A percentile compares a stretch with the other conserved stretches of the same genome.
Conservation (phyloP, 2,797 vertebrate species). For the Setipinna tenuifilis region DNA sequence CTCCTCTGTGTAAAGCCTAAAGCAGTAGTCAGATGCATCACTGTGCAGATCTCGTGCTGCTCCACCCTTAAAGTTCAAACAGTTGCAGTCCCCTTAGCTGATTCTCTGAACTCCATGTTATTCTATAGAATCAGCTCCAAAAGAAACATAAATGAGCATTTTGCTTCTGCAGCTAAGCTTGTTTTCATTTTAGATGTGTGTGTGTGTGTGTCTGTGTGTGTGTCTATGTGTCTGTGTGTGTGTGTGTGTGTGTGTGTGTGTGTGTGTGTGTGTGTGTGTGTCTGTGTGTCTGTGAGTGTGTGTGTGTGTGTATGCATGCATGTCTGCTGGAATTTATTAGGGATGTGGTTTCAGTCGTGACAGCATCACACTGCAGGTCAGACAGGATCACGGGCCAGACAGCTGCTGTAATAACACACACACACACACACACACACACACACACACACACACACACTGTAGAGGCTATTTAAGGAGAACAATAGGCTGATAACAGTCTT, state of each 20-base stretch:
- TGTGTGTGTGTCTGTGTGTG: neutral
- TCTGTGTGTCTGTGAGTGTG: neutral
- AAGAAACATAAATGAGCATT: neutral
- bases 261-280: slow-evolving; percentile 41
- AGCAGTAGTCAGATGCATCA: neutral
- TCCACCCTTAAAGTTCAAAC: too few species aligned
- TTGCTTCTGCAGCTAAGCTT: neutral
- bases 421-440: neutral
- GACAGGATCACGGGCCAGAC: slow-evolving; percentile 12
- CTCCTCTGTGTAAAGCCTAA: neutral
- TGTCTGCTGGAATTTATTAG: neutral
- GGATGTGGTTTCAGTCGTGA: neutral
- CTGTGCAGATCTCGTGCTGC: too few species aligned
- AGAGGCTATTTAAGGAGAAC: slow-evolving; percentile 29
- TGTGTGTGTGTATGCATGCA: neutral
- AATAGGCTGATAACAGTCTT: slow-evolving; percentile 18
- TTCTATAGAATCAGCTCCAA: neutral
- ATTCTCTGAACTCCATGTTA: slow-evolving; percentile 10
- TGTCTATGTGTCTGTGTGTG: slow-evolving; percentile 26
- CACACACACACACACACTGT: neutral
- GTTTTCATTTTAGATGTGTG: neutral
- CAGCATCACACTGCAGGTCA: neutral
- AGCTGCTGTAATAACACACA: neutral
- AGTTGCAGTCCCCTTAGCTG: neutral
- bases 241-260: slow-evolving; percentile 24